A percentile compares a stretch with the other conserved stretches of the same genome.
phyloP scores from a whole-genome alignment of 1,140 invertebrate species.

The Metopolophium dirhodum region DNA sequence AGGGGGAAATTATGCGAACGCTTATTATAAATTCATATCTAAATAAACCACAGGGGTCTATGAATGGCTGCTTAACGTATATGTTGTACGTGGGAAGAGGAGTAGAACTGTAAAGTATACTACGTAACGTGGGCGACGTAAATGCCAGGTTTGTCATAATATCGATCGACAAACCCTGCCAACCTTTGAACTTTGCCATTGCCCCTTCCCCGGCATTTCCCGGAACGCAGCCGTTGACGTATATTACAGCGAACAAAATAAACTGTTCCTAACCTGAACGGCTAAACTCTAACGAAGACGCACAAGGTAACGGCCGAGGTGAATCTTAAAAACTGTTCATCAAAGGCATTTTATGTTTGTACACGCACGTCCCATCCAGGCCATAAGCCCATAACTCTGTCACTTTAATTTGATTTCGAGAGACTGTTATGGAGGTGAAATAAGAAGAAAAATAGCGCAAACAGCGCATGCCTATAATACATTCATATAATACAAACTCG shows the following conservation, averaged over 20 bases:
- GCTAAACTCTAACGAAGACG: neutral
- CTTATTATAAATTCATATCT: conserved; percentile 22
- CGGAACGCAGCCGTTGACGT: neutral
- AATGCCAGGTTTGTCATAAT: conserved; percentile 45
- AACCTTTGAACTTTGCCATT: conserved; percentile 44
- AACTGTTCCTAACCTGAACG: neutral
- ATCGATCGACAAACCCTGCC: conserved; percentile 13
- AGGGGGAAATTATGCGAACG: neutral
- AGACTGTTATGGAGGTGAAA: neutral
- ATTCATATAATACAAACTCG: neutral
- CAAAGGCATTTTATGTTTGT: neutral
- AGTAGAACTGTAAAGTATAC: neutral
- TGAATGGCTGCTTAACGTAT: neutral
- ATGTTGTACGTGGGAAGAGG: neutral
- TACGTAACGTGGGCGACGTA: conserved; percentile 5
- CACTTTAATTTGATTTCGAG: neutral
- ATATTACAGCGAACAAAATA: neutral
- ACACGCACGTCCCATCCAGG: neutral
- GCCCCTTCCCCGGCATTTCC: neutral
- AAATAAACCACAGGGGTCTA: neutral
- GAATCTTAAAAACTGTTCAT: neutral
- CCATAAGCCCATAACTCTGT: neutral
- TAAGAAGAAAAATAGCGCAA: neutral
- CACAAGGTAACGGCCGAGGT: neutral
- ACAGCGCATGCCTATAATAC: neutral